phyloP scores from a whole-genome alignment of 2,888 invertebrate species.

The Lasioglossum oenotherae region DNA sequence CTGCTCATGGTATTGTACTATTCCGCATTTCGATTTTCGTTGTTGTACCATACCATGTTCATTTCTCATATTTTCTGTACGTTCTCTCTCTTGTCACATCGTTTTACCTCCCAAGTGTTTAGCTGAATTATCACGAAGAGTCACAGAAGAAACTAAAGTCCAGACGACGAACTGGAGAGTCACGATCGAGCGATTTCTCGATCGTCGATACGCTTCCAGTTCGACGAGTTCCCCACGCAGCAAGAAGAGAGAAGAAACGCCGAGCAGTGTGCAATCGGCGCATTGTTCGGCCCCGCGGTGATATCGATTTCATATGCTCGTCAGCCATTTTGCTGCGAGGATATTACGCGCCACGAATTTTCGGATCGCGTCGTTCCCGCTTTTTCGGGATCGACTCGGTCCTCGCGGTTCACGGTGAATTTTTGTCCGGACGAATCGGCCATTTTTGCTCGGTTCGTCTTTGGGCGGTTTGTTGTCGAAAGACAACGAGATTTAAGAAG shows the following conservation, averaged over 20 bases:
- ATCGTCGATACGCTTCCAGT: constrained; percentile 57
- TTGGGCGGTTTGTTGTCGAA: neutral
- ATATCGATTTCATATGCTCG: constrained; percentile 32
- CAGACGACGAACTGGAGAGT: constrained; percentile 14
- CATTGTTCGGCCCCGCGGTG: constrained; percentile 63
- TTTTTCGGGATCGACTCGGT: constrained; percentile 2
- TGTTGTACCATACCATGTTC: constrained; percentile 73
- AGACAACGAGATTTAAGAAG: neutral
- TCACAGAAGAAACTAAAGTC: constrained; percentile 39
- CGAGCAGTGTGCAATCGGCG: constrained; percentile 71
- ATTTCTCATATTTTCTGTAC: constrained; percentile 63
- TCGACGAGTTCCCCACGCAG: constrained; percentile 18
- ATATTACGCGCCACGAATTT: neutral
- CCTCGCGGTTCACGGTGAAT: neutral
- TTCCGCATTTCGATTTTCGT: constrained; percentile 71
- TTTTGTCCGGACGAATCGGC: constrained; percentile 17
- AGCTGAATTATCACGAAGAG: constrained; percentile 65
- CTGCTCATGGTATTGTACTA: constrained; percentile 77
- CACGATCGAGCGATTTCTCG: constrained; percentile 82
- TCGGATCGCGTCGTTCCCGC: neutral
- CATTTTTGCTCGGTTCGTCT: constrained; percentile 18
- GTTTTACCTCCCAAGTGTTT: constrained; percentile 77
- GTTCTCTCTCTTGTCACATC: constrained; percentile 47
- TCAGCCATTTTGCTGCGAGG: constrained; percentile 47
- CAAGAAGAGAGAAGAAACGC: constrained; percentile 64